A percentile compares a stretch with the other conserved stretches of the same genome.
These are phyloP conservation scores for Lophura nycthemera DNA, from an alignment of 2,113 vertebrate species.

Conservation along the genomic window DNA sequence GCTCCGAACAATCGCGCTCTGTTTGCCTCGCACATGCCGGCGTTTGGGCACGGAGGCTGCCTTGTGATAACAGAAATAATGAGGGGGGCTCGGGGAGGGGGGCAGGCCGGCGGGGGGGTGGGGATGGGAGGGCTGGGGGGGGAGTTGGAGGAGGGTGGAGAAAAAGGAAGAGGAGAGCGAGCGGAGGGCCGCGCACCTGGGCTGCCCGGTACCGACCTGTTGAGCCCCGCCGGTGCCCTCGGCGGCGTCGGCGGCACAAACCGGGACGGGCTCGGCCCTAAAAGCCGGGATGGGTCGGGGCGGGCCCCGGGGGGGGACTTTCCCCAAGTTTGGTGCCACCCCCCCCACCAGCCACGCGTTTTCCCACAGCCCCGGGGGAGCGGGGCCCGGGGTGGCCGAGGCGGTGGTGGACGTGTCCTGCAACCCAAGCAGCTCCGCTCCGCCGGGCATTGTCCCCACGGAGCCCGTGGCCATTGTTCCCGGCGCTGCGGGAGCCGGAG, in stretches of 20 bases:
- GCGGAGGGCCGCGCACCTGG: not conserved
- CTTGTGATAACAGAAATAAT: slow-evolving; percentile 71
- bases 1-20: slow-evolving; percentile 89
- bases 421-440: slow-evolving; percentile 69
- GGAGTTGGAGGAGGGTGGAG: not conserved
- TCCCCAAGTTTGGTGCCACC: slow-evolving; percentile 4
- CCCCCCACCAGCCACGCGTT: not conserved
- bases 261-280: not conserved
- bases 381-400: slow-evolving; percentile 46
- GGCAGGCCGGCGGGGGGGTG: no score
- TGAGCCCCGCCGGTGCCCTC: not conserved
- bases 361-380: not conserved
- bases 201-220: not conserved
- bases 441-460: slow-evolving; percentile 64
- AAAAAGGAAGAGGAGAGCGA: not conserved
- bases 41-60: slow-evolving; percentile 79
- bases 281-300: not conserved
- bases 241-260: not conserved
- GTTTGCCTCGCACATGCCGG: slow-evolving; percentile 83
- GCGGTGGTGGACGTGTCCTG: slow-evolving; percentile 66
- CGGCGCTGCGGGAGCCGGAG: slow-evolving; percentile 48
- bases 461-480: slow-evolving; percentile 73
- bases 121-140: not conserved
- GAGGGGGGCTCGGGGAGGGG: not conserved
- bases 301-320: not conserved